These are phyloP conservation scores for Sycophila sp. DNA, from an alignment of 1,140 invertebrate species.

Conservation along the genomic window DNA sequence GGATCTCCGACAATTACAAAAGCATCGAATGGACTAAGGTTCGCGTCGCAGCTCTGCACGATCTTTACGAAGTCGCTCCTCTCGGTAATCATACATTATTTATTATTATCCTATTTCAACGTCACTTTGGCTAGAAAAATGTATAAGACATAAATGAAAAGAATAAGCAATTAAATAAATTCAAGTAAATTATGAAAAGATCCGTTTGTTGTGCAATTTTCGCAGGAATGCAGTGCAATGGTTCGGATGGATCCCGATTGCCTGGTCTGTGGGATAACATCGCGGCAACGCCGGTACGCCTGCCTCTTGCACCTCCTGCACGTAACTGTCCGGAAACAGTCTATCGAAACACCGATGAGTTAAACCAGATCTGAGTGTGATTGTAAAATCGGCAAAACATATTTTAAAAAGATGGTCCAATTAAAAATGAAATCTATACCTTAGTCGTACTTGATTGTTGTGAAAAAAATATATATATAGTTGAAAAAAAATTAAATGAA, in stretches of 20 bases:
- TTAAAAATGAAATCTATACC: too few relatives aligned
- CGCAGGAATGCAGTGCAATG: slow-evolving; percentile 90
- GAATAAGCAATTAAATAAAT: too few relatives aligned
- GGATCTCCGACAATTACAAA: slow-evolving; percentile 81
- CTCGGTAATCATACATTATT: slow-evolving; percentile 70
- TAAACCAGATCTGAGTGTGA: neutral
- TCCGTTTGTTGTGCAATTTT: neutral
- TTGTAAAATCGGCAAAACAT: neutral
- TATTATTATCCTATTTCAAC: neutral
- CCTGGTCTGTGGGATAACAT: slow-evolving; percentile 78
- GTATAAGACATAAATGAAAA: neutral
- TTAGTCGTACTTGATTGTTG: slow-evolving; percentile 14
- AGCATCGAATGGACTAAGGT: slow-evolving; percentile 87
- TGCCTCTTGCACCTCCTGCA: slow-evolving; percentile 65
- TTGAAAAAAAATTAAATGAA: slow-evolving; percentile 6
- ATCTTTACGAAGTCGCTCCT: slow-evolving; percentile 85
- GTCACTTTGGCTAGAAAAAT: neutral
- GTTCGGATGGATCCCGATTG: slow-evolving; percentile 86
- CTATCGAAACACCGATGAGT: neutral
- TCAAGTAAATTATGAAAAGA: neutral
- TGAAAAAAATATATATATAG: neutral
- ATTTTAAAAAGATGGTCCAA: neutral
- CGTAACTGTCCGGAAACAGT: slow-evolving; percentile 56
- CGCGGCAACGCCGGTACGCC: slow-evolving; percentile 66
- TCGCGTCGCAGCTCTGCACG: slow-evolving; percentile 75